phyloP scores from a whole-genome alignment of 1,140 invertebrate species.

The Sarcophaga peregrina region DNA sequence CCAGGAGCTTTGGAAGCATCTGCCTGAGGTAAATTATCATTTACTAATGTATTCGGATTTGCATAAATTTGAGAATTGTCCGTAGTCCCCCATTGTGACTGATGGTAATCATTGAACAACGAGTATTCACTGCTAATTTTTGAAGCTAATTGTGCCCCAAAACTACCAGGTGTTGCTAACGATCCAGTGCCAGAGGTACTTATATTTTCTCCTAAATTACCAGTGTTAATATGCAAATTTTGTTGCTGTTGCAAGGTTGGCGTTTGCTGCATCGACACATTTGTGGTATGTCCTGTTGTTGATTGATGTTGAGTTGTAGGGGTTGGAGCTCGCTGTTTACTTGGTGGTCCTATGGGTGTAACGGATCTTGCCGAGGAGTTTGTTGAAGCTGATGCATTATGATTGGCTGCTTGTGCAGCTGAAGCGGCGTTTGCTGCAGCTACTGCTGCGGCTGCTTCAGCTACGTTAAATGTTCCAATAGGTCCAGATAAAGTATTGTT shows the following conservation, averaged over 20 bases:
- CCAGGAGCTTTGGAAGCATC: conserved; percentile 86
- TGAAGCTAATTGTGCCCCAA: conserved; percentile 56
- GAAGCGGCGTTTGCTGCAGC: conserved; percentile 57
- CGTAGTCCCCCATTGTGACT: conserved; percentile 71
- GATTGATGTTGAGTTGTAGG: conserved; percentile 35
- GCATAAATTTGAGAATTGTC: conserved; percentile 57
- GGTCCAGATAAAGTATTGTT: conserved; percentile 62
- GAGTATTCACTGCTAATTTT: conserved; percentile 76
- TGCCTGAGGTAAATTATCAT: conserved; percentile 72
- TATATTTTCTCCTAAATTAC: conserved; percentile 49
- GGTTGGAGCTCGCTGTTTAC: conserved; percentile 47
- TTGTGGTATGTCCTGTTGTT: conserved; percentile 36
- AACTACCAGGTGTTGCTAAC: conserved; percentile 43
- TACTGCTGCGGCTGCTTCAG: conserved; percentile 63
- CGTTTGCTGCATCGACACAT: background rate
- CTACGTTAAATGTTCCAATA: conserved; percentile 64
- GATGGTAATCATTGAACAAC: conserved; percentile 80
- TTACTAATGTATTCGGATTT: conserved; percentile 68
- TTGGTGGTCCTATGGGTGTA: conserved; percentile 60
- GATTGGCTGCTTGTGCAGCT: background rate
- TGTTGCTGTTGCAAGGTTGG: conserved; percentile 43
- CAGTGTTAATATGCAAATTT: conserved; percentile 58
- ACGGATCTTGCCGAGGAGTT: conserved; percentile 49
- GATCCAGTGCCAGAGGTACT: background rate
- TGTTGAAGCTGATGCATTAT: conserved; percentile 37